Evolutionary conservation across 2,113 vertebrate genomes (phyloP), one percentile per base, ranked within the genome.

Genomic region (Cettia cetti): DNA sequence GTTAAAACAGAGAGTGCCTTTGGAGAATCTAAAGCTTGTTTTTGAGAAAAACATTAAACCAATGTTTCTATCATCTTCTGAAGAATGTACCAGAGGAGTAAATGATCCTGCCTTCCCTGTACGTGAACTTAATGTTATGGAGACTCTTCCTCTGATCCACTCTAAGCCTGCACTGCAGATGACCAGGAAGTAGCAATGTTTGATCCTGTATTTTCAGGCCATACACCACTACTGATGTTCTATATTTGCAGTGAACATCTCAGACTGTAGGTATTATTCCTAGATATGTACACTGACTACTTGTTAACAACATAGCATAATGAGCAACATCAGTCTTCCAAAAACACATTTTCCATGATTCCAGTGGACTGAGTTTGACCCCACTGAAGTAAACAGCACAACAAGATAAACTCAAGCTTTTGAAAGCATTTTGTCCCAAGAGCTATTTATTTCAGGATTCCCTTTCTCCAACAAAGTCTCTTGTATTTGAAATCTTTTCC

Each of bases 181-280:
- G 33, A 78, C 18, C 9, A 37, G 40, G 35, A 30, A 60, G 39
- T 5, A 93, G 33, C 35, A 68, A 9, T 7, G 4, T 31, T 28
- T 52, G 53, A 47, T 19, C 40, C 9, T 45, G 17, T 26, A 35
- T 53, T 61, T 68, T 61, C 47, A 78, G 40, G n/a, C 28, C 39
- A 47, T 28, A 21, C 13, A 21, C 20, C 23, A 63, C 13, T 79
- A n/a, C 24, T 40, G 12, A 35, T 68, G 6, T 8, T 45, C n/a
- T 61, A 0, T 31, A 27, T 27, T 45, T 47, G 16, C n/a, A 88
- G 44, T 9, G 28, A 60, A 12, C 2, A 30, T 16, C 2, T 2
- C 44, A 50, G 18, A 20, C 31, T 75, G 11, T 11, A 15, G 13
- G n/a, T 31, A 14, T 63, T 27, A 17, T 84, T 47, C 28, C 27